Base-by-base conservation (phyloP, 2,888 invertebrate species). In the Leptarthrus brevirostris region DNA sequence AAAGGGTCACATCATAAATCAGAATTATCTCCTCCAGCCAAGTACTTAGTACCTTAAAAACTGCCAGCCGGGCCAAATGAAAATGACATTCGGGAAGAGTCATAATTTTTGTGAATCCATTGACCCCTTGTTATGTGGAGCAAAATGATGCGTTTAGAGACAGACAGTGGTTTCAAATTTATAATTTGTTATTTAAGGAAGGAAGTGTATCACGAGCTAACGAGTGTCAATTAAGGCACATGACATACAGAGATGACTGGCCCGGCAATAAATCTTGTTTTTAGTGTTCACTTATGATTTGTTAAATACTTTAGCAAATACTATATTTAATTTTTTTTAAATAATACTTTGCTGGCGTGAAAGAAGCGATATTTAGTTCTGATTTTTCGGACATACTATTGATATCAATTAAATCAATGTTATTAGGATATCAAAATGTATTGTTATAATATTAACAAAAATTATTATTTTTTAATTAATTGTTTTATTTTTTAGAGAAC, bases 1-100 rank as follows among this genome's bases (percentile, higher is more conserved):
- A 69, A 74, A 70, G 71, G 74, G 56, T 58, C 18, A 71, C 61
- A 69, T 53, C 71, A 74, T 74, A 74, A 74, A 74, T 74, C 74
- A 74, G 40, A 71, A 72, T 74, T 74, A 64, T 74, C 71, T 69
- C n/a, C n/a, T n/a, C n/a, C 12, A 20, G 1, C 22, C 20, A 22
- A 64, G 22, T 64, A 24, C 3, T 16, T 12, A 44, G 44, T 64
- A 44, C 10, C 64, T 22, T 12, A 5, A 47, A 47, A 47, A 47
- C 24, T 22, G 44, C 44, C 47, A 64, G 4, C 18, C 18, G 22
- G 30, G 10, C 47, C 47, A 69, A 69, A 69, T 69, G 44, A 69
- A 69, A 69, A 69, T 49, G 69, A 69, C 69, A 52, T 69, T 69
- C 10, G 30, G 52, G 52, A 52, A 52, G 52, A 69, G 49, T 52